Conservation (phyloP, 2,888 invertebrate genomes). For the Arctia plantaginis region DNA sequence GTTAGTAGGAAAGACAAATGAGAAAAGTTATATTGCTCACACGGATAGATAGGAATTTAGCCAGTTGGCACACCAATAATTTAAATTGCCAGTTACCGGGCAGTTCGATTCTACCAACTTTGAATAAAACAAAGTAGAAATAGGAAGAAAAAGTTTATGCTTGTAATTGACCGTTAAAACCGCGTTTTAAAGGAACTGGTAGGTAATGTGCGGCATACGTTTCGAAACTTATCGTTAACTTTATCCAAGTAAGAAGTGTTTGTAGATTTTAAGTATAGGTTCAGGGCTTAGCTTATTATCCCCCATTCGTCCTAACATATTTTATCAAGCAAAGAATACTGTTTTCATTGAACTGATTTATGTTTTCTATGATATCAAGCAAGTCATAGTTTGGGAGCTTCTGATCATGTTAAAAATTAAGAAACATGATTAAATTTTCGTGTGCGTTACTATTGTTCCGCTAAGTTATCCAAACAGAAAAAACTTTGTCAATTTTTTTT, state of each 20-base stretch:
- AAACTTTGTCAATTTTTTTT: too few relatives aligned
- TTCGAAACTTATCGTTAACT: not conserved
- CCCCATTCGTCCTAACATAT: not conserved
- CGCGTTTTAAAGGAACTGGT: too few relatives aligned
- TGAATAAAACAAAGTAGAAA: not conserved
- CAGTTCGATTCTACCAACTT: too few relatives aligned
- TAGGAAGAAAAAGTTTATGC: not conserved
- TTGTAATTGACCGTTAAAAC: not conserved
- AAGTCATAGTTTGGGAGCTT: too few relatives aligned
- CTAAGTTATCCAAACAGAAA: too few relatives aligned
- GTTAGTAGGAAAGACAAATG: not conserved
- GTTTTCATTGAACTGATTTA: not conserved
- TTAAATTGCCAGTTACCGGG: not conserved
- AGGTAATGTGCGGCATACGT: too few relatives aligned
- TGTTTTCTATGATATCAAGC: too few relatives aligned
- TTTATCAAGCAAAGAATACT: not conserved
- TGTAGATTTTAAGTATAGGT: not conserved
- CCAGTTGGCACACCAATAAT: not conserved
- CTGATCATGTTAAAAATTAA: too few relatives aligned
- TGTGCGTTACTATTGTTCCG: too few relatives aligned
- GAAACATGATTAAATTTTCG: not conserved
- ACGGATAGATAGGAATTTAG: not conserved
- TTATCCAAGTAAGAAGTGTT: too few relatives aligned
- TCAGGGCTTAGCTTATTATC: not conserved
- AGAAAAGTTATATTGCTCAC: not conserved